These are phyloP conservation scores for Cyclophora albipunctata DNA, from an alignment of 2,888 invertebrate genomes.

Conservation along the genomic window DNA sequence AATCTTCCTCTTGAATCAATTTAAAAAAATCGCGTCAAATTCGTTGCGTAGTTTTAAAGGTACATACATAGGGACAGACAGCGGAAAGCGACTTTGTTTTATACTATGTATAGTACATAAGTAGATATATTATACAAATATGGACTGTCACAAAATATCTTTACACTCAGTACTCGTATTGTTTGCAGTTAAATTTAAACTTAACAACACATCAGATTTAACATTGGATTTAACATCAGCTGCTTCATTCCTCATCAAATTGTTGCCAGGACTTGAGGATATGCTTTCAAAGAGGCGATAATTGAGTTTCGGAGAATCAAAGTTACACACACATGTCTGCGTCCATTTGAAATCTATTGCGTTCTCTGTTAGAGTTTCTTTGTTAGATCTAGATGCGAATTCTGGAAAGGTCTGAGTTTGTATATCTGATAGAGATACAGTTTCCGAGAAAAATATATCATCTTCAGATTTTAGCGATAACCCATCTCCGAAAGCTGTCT, in stretches of 20 bases:
- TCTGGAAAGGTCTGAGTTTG: conserved; percentile 65
- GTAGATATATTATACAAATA: background rate
- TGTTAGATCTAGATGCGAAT: conserved; percentile 46
- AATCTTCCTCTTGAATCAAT: too few species aligned
- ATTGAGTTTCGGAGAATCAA: conserved; percentile 40
- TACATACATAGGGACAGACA: too few species aligned
- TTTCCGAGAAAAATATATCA: conserved; percentile 52
- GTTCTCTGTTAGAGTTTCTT: conserved; percentile 49
- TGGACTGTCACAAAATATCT: conserved; percentile 34
- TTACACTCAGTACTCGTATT: conserved; percentile 41
- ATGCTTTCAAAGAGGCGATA: conserved; percentile 42
- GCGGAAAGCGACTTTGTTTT: too few species aligned
- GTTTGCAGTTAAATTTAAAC: conserved; percentile 30
- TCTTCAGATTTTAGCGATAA: conserved; percentile 57
- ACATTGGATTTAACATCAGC: conserved; percentile 26
- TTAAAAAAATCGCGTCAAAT: too few species aligned
- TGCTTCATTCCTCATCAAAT: conserved; percentile 50
- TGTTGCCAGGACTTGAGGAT: conserved; percentile 36
- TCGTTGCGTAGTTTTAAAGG: too few species aligned
- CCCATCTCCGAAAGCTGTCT: conserved; percentile 55
- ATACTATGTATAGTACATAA: too few species aligned
- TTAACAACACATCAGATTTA: conserved; percentile 40
- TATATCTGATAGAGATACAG: conserved; percentile 53
- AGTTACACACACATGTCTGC: conserved; percentile 53
- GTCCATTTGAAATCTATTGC: conserved; percentile 57